A percentile compares a stretch with the other conserved stretches of the same genome.
Conservation (phyloP, 2,113 vertebrate species). For the Muscicapa adusta region DNA sequence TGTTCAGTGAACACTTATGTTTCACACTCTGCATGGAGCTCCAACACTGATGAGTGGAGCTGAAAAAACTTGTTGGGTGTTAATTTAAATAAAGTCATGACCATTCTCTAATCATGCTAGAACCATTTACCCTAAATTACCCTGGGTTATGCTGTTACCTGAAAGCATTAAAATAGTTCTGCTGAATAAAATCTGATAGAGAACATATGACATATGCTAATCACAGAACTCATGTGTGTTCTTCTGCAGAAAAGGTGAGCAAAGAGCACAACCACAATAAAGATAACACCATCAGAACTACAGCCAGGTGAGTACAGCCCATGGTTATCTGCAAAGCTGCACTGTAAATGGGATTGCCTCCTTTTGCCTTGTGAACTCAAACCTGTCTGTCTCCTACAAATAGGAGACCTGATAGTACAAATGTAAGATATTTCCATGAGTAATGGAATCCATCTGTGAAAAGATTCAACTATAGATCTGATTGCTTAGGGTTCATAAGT, state of each 20-base stretch:
- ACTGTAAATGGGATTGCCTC: neutral
- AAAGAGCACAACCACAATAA: conserved; percentile 95
- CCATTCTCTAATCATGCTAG: neutral
- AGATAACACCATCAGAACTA: conserved; percentile 85
- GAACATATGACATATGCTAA: neutral
- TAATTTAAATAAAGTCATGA: neutral
- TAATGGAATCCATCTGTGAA: neutral
- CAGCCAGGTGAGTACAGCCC: conserved; percentile 80
- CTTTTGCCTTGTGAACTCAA: neutral
- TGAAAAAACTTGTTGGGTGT: neutral
- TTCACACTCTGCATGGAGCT: neutral
- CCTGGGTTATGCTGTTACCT: neutral
- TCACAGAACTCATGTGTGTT: neutral
- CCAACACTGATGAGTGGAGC: neutral
- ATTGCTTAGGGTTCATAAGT: neutral
- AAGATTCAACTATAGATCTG: neutral
- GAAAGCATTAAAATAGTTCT: neutral
- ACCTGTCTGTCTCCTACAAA: neutral
- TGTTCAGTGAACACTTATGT: neutral
- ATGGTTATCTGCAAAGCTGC: neutral
- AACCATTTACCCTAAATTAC: neutral
- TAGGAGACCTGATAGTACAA: neutral
- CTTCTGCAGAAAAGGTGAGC: conserved; percentile 93
- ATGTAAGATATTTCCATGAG: neutral
- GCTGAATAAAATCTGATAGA: neutral